These are phyloP conservation scores for Chaenogobius annularis DNA, from an alignment of 2,113 vertebrate genomes.

Conservation along the genomic window DNA sequence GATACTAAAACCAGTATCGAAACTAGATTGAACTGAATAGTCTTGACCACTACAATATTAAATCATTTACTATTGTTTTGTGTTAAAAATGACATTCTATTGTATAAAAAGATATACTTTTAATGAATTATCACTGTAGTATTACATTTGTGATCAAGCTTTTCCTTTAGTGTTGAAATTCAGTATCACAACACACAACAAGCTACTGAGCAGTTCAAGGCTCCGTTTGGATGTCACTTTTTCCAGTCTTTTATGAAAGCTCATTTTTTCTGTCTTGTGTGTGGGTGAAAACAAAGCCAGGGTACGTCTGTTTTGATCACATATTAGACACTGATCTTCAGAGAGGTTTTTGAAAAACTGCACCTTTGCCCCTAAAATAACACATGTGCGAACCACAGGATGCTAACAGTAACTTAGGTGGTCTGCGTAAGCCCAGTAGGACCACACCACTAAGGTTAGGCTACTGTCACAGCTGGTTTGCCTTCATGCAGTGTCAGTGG, in stretches of 20 bases:
- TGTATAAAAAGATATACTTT: no score
- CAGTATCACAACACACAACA: no score
- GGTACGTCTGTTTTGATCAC: constrained; percentile 5
- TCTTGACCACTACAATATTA: no score
- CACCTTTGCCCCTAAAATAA: neutral
- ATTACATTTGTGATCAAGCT: no score
- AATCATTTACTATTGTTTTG: no score
- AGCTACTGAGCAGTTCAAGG: neutral
- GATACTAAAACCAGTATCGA: no score
- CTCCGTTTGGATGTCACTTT: no score
- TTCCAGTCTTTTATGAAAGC: no score
- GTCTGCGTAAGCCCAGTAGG: neutral
- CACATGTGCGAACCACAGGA: neutral
- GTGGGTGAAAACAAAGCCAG: constrained; percentile 39
- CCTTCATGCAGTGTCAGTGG: neutral
- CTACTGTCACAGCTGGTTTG: neutral
- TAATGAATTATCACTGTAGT: no score
- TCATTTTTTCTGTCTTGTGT: neutral
- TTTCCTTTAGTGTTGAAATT: no score
- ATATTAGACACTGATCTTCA: constrained; percentile 23
- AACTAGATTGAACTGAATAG: no score
- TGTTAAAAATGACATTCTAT: no score
- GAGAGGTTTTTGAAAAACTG: constrained; percentile 11
- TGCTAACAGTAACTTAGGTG: neutral
- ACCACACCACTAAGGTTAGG: neutral